These are phyloP conservation scores for Drosophila takahashii DNA, from an alignment of 1,140 invertebrate species.

Conservation along the genomic window DNA sequence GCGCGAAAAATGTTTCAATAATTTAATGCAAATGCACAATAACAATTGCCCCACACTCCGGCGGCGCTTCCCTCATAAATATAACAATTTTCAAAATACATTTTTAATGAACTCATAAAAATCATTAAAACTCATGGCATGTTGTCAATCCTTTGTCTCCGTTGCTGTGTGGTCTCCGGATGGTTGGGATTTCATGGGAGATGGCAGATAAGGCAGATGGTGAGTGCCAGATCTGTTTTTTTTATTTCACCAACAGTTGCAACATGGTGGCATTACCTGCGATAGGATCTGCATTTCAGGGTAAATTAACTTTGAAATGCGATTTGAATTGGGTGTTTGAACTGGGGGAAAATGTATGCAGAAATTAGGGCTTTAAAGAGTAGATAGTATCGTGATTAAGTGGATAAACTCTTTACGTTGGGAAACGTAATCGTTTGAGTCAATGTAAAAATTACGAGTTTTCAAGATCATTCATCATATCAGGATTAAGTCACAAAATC, in stretches of 20 bases:
- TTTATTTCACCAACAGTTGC: conserved; percentile 23
- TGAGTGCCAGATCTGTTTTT: conserved; percentile 24
- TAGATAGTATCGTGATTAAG: conserved; percentile 5
- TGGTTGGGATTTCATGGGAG: conserved; percentile 23
- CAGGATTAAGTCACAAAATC: no score
- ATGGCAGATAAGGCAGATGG: conserved; percentile 30
- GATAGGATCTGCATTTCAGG: conserved; percentile 28
- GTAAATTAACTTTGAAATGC: conserved; percentile 29
- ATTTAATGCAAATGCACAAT: conserved; percentile 52
- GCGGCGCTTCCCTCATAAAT: conserved; percentile 43
- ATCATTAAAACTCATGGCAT: conserved; percentile 35
- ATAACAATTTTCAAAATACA: conserved; percentile 52
- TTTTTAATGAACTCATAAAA: conserved; percentile 53
- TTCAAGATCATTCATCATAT: no score
- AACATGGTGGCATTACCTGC: conserved; percentile 21
- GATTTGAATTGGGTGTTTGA: conserved; percentile 18
- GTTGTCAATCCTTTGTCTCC: conserved; percentile 37
- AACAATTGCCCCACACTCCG: conserved; percentile 27
- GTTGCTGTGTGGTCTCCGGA: conserved; percentile 31
- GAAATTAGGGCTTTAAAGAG: background rate
- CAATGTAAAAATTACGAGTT: no score
- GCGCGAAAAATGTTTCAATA: conserved; percentile 47
- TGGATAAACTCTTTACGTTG: background rate
- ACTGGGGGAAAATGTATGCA: conserved; percentile 13
- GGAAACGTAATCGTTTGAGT: background rate